Evolutionary conservation across 2,113 vertebrate genomes (phyloP).

Genomic region (Myanophis thanlyinensis): DNA sequence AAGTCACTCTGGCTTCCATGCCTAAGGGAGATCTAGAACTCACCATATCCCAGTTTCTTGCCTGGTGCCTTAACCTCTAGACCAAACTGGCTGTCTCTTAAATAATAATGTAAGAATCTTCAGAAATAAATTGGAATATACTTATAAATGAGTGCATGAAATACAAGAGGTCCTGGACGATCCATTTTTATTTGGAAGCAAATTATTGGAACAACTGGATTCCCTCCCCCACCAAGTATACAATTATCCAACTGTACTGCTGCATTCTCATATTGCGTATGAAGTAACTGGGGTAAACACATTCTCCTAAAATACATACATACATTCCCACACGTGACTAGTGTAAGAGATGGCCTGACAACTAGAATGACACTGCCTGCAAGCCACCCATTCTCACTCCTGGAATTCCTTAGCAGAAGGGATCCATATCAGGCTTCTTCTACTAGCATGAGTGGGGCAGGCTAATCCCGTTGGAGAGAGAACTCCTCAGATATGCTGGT

Average conservation of each 20-base stretch:
- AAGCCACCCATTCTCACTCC: neutral
- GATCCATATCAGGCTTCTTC: neutral
- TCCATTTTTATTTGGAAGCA: neutral
- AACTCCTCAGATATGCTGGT: neutral
- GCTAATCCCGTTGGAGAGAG: neutral
- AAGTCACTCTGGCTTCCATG: too few relatives aligned
- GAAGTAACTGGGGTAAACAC: neutral
- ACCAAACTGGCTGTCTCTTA: neutral
- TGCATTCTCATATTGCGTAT: neutral
- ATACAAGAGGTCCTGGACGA: neutral
- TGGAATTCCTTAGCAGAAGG: neutral
- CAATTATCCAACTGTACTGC: neutral
- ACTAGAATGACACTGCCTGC: neutral
- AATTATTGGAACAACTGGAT: neutral
- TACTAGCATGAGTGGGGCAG: neutral
- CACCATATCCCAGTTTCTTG: too few relatives aligned
- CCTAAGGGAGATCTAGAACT: too few relatives aligned
- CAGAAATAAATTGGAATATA: neutral
- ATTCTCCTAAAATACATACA: neutral
- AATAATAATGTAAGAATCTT: neutral
- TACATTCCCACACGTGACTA: neutral
- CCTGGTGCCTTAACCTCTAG: too few relatives aligned
- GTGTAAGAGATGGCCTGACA: neutral
- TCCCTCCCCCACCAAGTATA: neutral
- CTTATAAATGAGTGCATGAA: neutral